Evolutionary conservation across 2,888 invertebrate genomes (phyloP).

Genomic region (Habroteleia sp.): DNA sequence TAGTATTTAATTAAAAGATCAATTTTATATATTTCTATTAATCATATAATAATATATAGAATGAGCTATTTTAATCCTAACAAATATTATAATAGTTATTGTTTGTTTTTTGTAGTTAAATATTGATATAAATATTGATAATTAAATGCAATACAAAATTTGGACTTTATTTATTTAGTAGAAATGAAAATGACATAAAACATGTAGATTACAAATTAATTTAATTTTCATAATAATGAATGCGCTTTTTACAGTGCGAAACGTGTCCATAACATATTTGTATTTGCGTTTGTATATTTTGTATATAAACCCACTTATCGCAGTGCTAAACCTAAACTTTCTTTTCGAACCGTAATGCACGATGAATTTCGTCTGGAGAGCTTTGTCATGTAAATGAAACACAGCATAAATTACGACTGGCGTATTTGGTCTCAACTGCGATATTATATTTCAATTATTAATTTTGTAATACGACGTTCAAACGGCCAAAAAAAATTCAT

Average conservation of each 20-base stretch:
- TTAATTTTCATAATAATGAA: constrained; percentile 19
- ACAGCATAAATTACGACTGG: constrained; percentile 21
- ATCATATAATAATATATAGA: too few species aligned
- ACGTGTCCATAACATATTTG: constrained; percentile 9
- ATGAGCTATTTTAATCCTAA: too few species aligned
- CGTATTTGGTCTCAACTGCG: neutral
- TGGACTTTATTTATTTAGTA: constrained; percentile 7
- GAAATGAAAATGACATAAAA: constrained; percentile 8
- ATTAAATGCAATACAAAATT: too few species aligned
- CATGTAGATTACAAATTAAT: too few species aligned
- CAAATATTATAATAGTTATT: too few species aligned
- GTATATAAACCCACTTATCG: constrained; percentile 29
- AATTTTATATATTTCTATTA: too few species aligned
- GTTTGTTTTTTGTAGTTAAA: too few species aligned
- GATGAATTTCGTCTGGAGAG: constrained; percentile 19
- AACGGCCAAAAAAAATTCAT: too few species aligned
- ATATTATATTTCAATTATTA: constrained; percentile 20
- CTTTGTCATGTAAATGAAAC: constrained; percentile 34
- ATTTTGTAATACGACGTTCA: neutral
- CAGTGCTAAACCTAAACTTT: constrained; percentile 22
- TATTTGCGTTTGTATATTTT: constrained; percentile 16
- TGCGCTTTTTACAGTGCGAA: constrained; percentile 9
- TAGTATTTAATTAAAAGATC: too few species aligned
- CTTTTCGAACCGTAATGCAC: constrained; percentile 16
- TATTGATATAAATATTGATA: too few species aligned